Percentiles rank a stretch among this genome's conserved stretches.
These are phyloP conservation scores for Buathra laborator DNA, from an alignment of 2,888 invertebrate genomes.

Conservation along the genomic window DNA sequence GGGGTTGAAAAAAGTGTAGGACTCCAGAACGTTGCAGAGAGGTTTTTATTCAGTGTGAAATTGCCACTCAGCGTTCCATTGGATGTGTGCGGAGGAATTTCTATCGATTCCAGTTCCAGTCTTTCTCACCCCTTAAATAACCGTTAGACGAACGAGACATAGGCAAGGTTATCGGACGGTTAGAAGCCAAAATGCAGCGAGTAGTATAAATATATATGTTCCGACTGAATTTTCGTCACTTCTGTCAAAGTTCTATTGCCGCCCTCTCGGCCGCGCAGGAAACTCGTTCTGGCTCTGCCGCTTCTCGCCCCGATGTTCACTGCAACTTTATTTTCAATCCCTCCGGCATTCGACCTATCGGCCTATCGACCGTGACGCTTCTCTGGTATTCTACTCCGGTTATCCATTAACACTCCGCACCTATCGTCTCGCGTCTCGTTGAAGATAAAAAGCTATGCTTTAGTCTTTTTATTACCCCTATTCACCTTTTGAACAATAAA, in stretches of 20 bases:
- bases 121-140: neutral
- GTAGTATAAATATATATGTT: neutral
- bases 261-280: no score
- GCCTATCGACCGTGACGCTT: constrained; percentile 14
- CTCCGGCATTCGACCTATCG: constrained; percentile 29
- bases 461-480: neutral
- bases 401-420: neutral
- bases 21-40: neutral
- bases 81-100: neutral
- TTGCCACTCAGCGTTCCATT: constrained; percentile 5
- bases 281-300: neutral
- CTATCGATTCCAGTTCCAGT: neutral
- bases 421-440: neutral
- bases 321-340: constrained; percentile 20
- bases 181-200: neutral
- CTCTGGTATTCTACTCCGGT: neutral
- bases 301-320: neutral
- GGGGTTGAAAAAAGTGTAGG: neutral
- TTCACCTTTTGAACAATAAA: neutral
- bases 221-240: constrained; percentile 1
- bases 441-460: neutral
- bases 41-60: neutral
- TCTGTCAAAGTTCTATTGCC: neutral
- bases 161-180: neutral
- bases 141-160: neutral